These are phyloP conservation scores for Flabesymbios commensalis DNA, from an alignment of 2,888 invertebrate genomes.

Conservation along the genomic window DNA sequence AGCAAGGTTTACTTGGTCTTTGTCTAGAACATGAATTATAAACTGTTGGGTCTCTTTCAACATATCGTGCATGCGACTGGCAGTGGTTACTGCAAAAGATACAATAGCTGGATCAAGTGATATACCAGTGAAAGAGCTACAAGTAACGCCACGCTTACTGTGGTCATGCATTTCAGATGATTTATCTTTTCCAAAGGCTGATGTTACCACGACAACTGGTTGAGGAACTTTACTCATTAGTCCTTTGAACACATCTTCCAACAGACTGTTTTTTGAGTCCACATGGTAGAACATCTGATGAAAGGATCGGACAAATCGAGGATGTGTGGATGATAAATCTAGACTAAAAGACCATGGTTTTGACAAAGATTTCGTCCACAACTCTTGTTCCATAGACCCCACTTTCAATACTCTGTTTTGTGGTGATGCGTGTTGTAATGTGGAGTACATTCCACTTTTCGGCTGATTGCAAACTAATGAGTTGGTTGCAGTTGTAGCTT, in stretches of 20 bases:
- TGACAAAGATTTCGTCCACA: too few species aligned
- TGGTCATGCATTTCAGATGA: slow-evolving; percentile 41
- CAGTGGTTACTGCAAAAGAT: slow-evolving; percentile 48
- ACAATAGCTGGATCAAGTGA: slow-evolving; percentile 53
- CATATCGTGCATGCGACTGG: slow-evolving; percentile 51
- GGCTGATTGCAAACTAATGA: too few species aligned
- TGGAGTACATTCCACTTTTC: too few species aligned
- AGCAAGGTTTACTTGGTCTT: slow-evolving; percentile 51
- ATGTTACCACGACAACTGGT: slow-evolving; percentile 55
- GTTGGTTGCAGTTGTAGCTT: too few species aligned
- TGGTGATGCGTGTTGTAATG: too few species aligned
- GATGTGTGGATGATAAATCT: too few species aligned
- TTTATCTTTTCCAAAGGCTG: slow-evolving; percentile 40
- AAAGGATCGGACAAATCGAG: too few species aligned
- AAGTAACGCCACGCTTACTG: slow-evolving; percentile 58
- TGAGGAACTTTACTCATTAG: slow-evolving; percentile 55
- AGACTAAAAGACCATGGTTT: too few species aligned
- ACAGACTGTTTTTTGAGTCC: too few species aligned
- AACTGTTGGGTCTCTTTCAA: slow-evolving; percentile 45
- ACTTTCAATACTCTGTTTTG: too few species aligned
- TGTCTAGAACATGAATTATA: slow-evolving; percentile 53
- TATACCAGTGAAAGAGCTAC: slow-evolving; percentile 56
- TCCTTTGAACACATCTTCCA: slow-evolving; percentile 9
- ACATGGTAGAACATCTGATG: too few species aligned
- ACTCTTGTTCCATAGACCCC: too few species aligned